phyloP scores from a whole-genome alignment of 2,888 invertebrate species.

The Myathropa florea region DNA sequence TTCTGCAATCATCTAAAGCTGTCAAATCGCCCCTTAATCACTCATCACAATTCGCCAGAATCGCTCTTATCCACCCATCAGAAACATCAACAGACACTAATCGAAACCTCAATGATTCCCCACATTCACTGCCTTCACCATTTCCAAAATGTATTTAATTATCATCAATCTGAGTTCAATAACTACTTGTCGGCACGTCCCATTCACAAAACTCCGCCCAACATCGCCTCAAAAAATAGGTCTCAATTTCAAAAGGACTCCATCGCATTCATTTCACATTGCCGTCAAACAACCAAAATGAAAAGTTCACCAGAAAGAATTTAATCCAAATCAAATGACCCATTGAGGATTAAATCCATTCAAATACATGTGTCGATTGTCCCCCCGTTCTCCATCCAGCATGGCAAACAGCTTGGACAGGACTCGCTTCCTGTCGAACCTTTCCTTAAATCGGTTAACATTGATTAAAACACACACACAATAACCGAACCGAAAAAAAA shows the following conservation, averaged over 20 bases:
- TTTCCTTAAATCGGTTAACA: constrained; percentile 42
- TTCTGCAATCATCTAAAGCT: no score
- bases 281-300: constrained; percentile 26
- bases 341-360: constrained; percentile 53
- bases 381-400: not conserved
- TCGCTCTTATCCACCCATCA: not conserved
- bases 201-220: not conserved
- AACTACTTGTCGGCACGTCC: constrained; percentile 33
- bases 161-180: constrained; percentile 18
- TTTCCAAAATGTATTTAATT: constrained; percentile 33
- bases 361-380: constrained; percentile 51
- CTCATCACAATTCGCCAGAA: no score
- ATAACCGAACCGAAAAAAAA: not conserved
- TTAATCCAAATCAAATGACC: constrained; percentile 61
- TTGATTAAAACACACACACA: constrained; percentile 43
- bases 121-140: not conserved
- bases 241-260: not conserved
- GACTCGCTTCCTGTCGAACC: constrained; percentile 16
- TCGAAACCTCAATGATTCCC: not conserved
- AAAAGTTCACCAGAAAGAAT: constrained; percentile 38
- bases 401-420: constrained; percentile 21
- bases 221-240: not conserved
- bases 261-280: constrained; percentile 31
- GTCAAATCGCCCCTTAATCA: no score
- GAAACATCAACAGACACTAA: no score